Evolutionary conservation across 2,113 vertebrate species (phyloP).

Genomic region (Carassius auratus): DNA sequence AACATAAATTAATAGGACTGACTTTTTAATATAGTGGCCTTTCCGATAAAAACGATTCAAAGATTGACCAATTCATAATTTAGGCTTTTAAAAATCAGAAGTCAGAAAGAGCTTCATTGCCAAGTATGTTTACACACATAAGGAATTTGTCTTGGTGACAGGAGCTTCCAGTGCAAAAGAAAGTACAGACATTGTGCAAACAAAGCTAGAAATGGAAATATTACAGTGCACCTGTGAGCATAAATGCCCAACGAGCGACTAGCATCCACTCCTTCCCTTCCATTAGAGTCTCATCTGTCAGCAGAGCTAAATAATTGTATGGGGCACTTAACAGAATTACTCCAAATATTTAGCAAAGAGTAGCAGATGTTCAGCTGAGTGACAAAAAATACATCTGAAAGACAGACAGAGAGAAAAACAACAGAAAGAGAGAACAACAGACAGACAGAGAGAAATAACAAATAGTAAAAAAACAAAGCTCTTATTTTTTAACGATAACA

Average conservation of each 20-base stretch:
- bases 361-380: constrained; percentile 3
- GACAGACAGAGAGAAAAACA: not conserved
- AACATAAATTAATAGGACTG: not conserved
- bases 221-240: constrained; percentile 23
- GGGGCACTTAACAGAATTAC: constrained; percentile 10
- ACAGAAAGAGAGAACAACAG: not conserved
- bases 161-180: too few relatives aligned
- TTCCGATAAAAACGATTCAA: not conserved
- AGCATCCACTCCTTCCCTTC: not conserved
- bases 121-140: too few relatives aligned
- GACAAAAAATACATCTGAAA: not conserved
- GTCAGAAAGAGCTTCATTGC: too few relatives aligned
- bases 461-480: too few relatives aligned
- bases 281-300: not conserved
- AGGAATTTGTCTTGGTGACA: too few relatives aligned
- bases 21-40: not conserved
- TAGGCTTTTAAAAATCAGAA: not conserved
- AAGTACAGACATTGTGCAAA: too few relatives aligned
- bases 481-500: too few relatives aligned
- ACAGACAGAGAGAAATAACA: too few relatives aligned
- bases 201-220: not conserved
- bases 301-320: not conserved
- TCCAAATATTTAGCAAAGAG: not conserved
- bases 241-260: not conserved
- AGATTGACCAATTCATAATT: constrained; percentile 9